These are phyloP conservation scores for Planiliza haematocheilus DNA, from an alignment of 2,113 vertebrate genomes.

Conservation along the genomic window DNA sequence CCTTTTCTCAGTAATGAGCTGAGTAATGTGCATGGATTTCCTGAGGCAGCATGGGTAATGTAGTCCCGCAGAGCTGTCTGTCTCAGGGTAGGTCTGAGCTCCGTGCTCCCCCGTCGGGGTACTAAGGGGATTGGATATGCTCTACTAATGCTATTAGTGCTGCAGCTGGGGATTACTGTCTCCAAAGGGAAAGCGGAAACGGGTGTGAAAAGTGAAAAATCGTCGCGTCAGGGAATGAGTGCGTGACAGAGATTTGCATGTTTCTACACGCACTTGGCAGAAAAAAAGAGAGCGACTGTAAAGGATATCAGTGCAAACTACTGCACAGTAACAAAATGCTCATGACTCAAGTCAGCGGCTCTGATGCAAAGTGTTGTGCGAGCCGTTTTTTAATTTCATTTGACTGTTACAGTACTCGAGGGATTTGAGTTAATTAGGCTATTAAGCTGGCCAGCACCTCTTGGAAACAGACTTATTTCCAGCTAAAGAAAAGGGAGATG, in stretches of 20 bases:
- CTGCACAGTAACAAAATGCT: conserved; percentile 21
- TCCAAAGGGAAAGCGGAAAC: conserved; percentile 67
- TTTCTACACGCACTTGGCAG: conserved; percentile 40
- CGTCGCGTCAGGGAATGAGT: conserved; percentile 37
- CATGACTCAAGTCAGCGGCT: conserved; percentile 20
- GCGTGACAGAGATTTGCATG: conserved; percentile 60
- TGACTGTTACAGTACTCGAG: conserved; percentile 52
- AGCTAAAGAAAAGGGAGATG: conserved; percentile 48
- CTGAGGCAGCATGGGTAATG: conserved; percentile 66
- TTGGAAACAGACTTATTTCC: conserved; percentile 60
- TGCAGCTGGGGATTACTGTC: conserved; percentile 75
- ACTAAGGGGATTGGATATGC: conserved; percentile 80
- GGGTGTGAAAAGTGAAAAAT: conserved; percentile 68
- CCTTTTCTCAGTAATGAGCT: conserved; percentile 7
- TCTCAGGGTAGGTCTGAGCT: conserved; percentile 63
- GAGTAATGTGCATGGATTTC: conserved; percentile 19
- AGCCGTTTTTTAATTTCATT: conserved; percentile 64
- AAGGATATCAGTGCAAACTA: conserved; percentile 35
- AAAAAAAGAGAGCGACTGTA: conserved; percentile 23
- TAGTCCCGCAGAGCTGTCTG: conserved; percentile 59
- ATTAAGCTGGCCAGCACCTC: conserved; percentile 60
- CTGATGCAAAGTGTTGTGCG: conserved; percentile 57
- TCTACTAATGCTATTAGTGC: conserved; percentile 79
- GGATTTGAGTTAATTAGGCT: conserved; percentile 74
- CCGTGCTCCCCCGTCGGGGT: conserved; percentile 42